A percentile compares a stretch with the other conserved stretches of the same genome.
These are phyloP conservation scores for Pherbina coryleti DNA, from an alignment of 2,888 invertebrate species.

Conservation along the genomic window DNA sequence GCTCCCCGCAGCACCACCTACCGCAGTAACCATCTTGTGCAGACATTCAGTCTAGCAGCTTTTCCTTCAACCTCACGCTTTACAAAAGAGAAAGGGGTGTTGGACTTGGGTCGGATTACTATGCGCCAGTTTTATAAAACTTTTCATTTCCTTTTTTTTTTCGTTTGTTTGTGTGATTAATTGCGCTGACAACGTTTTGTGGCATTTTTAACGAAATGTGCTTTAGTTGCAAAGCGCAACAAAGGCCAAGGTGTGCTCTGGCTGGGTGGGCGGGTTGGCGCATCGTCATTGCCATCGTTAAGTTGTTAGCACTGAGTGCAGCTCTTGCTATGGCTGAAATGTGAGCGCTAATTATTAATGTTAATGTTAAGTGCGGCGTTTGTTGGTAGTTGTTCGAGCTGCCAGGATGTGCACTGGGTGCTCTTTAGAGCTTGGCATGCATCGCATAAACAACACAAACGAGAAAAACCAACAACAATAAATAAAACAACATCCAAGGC, in stretches of 20 bases:
- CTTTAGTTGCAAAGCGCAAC: neutral
- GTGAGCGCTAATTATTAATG: slow-evolving; percentile 47
- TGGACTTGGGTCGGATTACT: too few species aligned
- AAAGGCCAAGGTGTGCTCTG: neutral
- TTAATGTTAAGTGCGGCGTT: slow-evolving; percentile 40
- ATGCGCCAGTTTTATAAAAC: neutral
- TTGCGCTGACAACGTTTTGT: slow-evolving; percentile 35
- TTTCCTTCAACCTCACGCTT: too few species aligned
- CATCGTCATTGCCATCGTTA: neutral
- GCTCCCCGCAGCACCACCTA: neutral
- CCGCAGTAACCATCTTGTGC: neutral
- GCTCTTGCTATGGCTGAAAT: slow-evolving; percentile 34
- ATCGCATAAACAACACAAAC: neutral
- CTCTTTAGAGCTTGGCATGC: neutral
- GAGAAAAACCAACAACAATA: neutral
- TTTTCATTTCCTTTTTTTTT: neutral
- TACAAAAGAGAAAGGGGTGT: too few species aligned
- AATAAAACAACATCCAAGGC: neutral
- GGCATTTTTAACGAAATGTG: slow-evolving; percentile 22
- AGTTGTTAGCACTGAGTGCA: neutral
- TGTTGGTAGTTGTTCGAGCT: slow-evolving; percentile 27
- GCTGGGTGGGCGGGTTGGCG: neutral
- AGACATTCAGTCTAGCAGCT: too few species aligned
- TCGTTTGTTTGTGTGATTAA: slow-evolving; percentile 29
- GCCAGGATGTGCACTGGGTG: slow-evolving; percentile 50